Evolutionary conservation across 2,888 invertebrate genomes (phyloP).

Genomic region (Andrena bucephala): DNA sequence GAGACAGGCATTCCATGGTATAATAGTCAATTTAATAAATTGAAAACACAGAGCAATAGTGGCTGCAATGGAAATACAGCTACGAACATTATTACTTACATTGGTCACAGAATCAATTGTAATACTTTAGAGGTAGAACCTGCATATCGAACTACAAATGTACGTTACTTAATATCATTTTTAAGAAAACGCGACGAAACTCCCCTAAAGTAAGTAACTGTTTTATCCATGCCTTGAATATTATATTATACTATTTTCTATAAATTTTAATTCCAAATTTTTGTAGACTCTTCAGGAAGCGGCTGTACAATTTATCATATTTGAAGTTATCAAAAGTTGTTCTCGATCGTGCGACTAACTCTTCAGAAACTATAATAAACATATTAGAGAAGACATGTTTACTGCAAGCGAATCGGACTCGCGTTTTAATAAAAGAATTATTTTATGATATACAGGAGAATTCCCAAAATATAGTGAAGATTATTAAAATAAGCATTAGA

Average conservation of each 20-base stretch:
- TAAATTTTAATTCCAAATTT: not conserved
- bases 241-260: not conserved
- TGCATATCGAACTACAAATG: not conserved
- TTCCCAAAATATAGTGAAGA: not conserved
- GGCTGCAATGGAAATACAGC: not conserved
- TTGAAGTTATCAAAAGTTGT: slow-evolving; percentile 35
- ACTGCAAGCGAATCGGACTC: slow-evolving; percentile 23
- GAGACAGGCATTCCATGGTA: slow-evolving; percentile 34
- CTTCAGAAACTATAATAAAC: slow-evolving; percentile 10
- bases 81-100: slow-evolving; percentile 20
- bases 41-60: slow-evolving; percentile 36
- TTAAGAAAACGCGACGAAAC: not conserved
- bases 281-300: slow-evolving; percentile 21
- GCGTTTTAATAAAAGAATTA: slow-evolving; percentile 23
- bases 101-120: slow-evolving; percentile 48
- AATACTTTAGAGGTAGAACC: slow-evolving; percentile 31
- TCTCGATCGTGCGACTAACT: slow-evolving; percentile 32
- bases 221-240: not conserved
- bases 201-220: slow-evolving; percentile 15
- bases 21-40: slow-evolving; percentile 38
- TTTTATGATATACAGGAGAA: not conserved
- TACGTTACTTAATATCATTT: slow-evolving; percentile 1
- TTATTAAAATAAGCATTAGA: slow-evolving; percentile 20
- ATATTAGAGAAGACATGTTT: slow-evolving; percentile 2
- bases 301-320: not conserved